Conservation (phyloP, 2,113 vertebrate species). For the Prochilodus magdalenae region DNA sequence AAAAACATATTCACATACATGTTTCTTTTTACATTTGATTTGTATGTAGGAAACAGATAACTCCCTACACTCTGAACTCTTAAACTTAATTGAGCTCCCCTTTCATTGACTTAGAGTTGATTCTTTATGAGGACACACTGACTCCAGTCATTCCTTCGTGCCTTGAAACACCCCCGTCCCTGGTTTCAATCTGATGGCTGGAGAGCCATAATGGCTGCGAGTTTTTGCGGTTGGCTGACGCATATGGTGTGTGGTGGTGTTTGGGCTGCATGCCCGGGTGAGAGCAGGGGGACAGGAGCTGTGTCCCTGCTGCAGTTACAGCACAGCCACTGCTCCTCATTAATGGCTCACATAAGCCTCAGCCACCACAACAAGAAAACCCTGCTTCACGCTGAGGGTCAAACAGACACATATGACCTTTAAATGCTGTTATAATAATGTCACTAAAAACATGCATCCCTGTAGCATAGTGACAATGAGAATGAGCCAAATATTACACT, state of each 20-base stretch:
- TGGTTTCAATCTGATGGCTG: constrained; percentile 75
- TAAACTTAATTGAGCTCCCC: background rate
- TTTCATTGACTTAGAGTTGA: background rate
- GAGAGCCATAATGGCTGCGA: constrained; percentile 73
- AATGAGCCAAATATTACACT: background rate
- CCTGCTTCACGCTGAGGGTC: background rate
- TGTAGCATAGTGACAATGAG: background rate
- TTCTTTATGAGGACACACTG: background rate
- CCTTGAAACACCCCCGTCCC: constrained; percentile 46
- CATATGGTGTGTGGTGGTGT: constrained; percentile 71
- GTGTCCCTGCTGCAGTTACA: constrained; percentile 1
- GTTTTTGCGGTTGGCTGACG: constrained; percentile 71
- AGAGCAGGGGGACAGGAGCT: constrained; percentile 30
- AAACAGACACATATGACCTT: constrained; percentile 13
- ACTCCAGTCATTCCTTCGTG: background rate
- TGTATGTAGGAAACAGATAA: background rate
- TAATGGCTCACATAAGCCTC: constrained; percentile 25
- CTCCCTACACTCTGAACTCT: too few relatives aligned
- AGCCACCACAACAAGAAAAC: constrained; percentile 34
- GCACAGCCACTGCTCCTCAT: constrained; percentile 28
- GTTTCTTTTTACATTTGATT: background rate
- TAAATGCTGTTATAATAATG: background rate
- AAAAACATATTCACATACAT: background rate
- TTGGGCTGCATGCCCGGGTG: constrained; percentile 49
- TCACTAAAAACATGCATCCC: background rate